phyloP scores from a whole-genome alignment of 2,113 vertebrate species.

The Pluvianellus socialis region DNA sequence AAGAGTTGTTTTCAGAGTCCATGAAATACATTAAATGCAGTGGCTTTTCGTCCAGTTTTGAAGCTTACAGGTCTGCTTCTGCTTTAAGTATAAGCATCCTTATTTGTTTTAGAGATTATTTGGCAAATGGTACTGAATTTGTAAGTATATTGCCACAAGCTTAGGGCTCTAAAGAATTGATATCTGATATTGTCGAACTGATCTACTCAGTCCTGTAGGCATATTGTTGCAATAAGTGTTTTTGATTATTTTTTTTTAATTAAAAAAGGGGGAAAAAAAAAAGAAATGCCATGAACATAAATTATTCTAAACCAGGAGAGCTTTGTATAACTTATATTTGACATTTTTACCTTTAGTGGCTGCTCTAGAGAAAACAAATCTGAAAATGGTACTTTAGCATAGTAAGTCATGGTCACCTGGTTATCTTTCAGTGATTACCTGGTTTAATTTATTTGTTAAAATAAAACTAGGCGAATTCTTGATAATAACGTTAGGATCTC shows the following conservation, averaged over 20 bases:
- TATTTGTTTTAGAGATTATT: not conserved
- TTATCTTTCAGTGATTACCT: not conserved
- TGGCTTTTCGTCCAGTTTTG: not conserved
- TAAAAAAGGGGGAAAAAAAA: not conserved
- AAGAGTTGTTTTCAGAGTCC: not conserved
- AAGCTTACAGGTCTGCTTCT: not conserved
- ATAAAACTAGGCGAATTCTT: not conserved
- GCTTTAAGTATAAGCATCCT: not conserved
- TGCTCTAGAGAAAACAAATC: not conserved
- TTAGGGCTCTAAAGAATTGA: not conserved
- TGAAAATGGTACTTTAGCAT: not conserved
- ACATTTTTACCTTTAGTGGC: not conserved
- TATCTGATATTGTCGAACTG: not conserved
- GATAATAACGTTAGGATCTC: not conserved
- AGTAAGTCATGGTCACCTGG: not conserved
- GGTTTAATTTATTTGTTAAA: not conserved
- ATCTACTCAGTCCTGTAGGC: not conserved
- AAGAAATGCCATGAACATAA: not conserved
- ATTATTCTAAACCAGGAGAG: not conserved
- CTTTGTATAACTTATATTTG: not conserved
- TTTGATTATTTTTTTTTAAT: not conserved
- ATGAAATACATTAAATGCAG: not conserved
- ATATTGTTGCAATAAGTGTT: not conserved
- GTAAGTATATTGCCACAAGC: not conserved
- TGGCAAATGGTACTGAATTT: not conserved